phyloP scores from a whole-genome alignment of 2,797 vertebrate genomes.

The Schizopygopsis pylzovi region DNA sequence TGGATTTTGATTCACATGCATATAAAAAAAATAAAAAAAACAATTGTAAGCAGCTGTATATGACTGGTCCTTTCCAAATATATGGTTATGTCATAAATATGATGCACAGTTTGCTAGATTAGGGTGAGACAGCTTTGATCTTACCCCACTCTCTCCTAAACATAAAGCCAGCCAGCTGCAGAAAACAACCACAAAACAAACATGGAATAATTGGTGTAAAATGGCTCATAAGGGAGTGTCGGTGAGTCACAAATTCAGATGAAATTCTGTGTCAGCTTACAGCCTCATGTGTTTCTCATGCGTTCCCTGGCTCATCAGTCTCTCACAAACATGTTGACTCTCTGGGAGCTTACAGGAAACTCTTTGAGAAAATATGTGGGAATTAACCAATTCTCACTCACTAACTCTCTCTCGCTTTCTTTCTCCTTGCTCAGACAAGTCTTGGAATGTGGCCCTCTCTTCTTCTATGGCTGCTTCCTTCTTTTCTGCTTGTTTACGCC shows the following conservation, averaged over 20 bases:
- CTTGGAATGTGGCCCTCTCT: slow-evolving; percentile 57
- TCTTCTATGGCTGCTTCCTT: slow-evolving; percentile 33
- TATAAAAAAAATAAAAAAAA: neutral
- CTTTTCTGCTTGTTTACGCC: slow-evolving; percentile 50
- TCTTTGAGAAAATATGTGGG: slow-evolving; percentile 47
- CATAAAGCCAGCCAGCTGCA: slow-evolving; percentile 21
- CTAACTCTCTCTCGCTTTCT: slow-evolving; percentile 13
- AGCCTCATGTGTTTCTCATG: slow-evolving; percentile 9
- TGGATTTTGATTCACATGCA: neutral
- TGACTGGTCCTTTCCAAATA: neutral
- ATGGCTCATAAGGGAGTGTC: slow-evolving; percentile 16
- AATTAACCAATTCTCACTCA: slow-evolving; percentile 54
- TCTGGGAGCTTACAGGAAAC: slow-evolving; percentile 40
- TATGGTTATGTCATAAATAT: slow-evolving; percentile 11
- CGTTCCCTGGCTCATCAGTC: slow-evolving; percentile 14
- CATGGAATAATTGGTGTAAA: neutral
- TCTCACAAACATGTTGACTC: slow-evolving; percentile 47
- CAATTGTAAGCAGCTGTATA: neutral
- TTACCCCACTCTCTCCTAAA: neutral
- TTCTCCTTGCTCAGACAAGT: slow-evolving; percentile 59
- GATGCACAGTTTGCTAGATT: neutral
- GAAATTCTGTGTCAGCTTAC: slow-evolving; percentile 8
- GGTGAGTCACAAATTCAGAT: slow-evolving; percentile 2
- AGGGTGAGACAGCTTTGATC: slow-evolving; percentile 2
- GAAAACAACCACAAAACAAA: slow-evolving; percentile 23